Conservation (phyloP, 2,888 invertebrate species). For the Lumbricus terrestris region DNA sequence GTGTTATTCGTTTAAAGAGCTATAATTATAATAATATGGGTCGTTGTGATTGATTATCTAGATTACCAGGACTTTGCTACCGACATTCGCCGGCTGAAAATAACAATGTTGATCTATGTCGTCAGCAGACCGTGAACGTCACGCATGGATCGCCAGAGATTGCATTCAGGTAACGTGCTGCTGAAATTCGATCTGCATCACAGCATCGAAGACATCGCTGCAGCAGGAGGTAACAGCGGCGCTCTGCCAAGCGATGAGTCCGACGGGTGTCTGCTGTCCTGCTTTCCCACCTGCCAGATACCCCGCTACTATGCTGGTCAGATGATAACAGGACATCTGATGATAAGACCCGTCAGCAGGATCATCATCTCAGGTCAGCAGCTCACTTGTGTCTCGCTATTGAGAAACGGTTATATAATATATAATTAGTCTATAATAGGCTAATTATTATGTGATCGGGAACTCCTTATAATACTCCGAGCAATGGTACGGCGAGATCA, state of each 20-base stretch:
- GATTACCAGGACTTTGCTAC: not conserved
- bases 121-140: not conserved
- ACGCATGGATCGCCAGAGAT: not conserved
- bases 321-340: constrained; percentile 24
- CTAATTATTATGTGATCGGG: too few relatives aligned
- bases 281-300: constrained; percentile 29
- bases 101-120: not conserved
- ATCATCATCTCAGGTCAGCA: constrained; percentile 27
- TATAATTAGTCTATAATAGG: too few relatives aligned
- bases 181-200: constrained; percentile 20
- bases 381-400: not conserved
- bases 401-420: not conserved
- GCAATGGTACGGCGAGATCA: too few relatives aligned
- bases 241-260: not conserved
- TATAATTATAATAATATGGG: not conserved
- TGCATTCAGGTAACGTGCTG: constrained; percentile 15
- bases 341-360: constrained; percentile 26
- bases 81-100: not conserved
- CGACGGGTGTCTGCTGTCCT: constrained; percentile 24
- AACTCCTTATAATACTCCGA: too few relatives aligned
- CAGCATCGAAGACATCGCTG: not conserved
- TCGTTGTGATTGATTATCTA: not conserved
- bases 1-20: not conserved
- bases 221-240: not conserved
- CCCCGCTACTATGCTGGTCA: constrained; percentile 30